Percentiles rank a stretch among this genome's conserved stretches.
Conservation (phyloP, 2,113 vertebrate genomes). For the Podilymbus podiceps region DNA sequence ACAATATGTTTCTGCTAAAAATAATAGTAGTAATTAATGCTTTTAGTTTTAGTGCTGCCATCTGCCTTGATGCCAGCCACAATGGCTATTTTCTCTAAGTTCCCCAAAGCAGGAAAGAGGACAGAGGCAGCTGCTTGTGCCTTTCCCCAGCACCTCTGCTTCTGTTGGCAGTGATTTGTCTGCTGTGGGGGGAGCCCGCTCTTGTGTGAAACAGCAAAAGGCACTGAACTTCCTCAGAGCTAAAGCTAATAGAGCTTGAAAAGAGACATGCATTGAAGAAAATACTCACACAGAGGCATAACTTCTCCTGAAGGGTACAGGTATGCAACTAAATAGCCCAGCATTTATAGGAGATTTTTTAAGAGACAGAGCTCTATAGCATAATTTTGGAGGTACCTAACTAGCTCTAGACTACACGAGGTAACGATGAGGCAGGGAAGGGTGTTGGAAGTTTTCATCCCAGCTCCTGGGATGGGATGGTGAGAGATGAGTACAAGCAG, state of each 20-base stretch:
- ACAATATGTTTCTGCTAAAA: constrained; percentile 63
- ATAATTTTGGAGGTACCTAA: background rate
- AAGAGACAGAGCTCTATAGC: background rate
- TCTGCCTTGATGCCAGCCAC: background rate
- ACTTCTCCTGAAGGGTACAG: background rate
- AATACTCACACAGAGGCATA: accelerated
- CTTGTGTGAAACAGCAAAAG: background rate
- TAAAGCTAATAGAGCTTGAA: background rate
- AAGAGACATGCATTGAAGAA: background rate
- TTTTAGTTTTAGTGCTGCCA: background rate
- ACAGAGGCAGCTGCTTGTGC: background rate
- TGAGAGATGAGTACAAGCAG: background rate
- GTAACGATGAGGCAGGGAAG: background rate
- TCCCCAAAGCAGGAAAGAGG: background rate
- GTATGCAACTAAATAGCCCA: background rate
- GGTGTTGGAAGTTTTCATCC: background rate
- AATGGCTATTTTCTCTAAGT: background rate
- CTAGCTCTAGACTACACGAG: background rate
- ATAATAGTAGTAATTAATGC: constrained; percentile 63
- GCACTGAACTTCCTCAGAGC: background rate
- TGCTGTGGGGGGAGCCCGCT: accelerated
- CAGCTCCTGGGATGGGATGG: background rate
- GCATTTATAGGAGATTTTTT: background rate
- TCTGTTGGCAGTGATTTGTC: background rate
- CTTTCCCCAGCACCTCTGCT: background rate